Percentiles rank a stretch among this genome's conserved stretches.
phyloP scores from a whole-genome alignment of 92 coral and sea anemone genomes.

The Galaxea fascicularis region DNA sequence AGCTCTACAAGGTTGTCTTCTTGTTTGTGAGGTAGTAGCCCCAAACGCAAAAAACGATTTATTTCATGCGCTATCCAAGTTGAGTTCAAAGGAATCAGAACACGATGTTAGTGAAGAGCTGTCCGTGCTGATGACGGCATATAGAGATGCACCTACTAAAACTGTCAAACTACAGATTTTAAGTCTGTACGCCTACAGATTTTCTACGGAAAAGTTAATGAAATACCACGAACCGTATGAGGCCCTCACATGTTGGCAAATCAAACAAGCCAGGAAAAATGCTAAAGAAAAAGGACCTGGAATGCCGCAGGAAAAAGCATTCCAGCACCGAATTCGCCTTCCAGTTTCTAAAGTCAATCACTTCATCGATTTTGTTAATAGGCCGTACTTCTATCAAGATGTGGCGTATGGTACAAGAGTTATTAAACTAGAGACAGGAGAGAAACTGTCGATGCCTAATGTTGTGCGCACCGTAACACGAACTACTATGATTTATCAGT shows the following conservation, averaged over 20 bases:
- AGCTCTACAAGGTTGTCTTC: constrained; percentile 68
- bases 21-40: constrained; percentile 74
- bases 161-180: constrained; percentile 68
- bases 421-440: constrained; percentile 59
- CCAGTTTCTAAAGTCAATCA: constrained; percentile 60
- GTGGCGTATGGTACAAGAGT: constrained; percentile 67
- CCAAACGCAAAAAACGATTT: constrained; percentile 71
- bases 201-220: constrained; percentile 50
- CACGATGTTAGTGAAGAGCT: constrained; percentile 50
- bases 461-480: constrained; percentile 71
- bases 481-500: constrained; percentile 67
- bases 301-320: constrained; percentile 33
- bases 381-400: constrained; percentile 63
- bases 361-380: constrained; percentile 49
- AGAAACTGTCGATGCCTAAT: constrained; percentile 62
- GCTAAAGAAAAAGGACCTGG: constrained; percentile 58
- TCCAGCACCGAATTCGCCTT: constrained; percentile 55
- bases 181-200: constrained; percentile 67
- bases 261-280: constrained; percentile 64
- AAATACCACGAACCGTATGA: constrained; percentile 56
- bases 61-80: constrained; percentile 50
- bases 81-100: constrained; percentile 17
- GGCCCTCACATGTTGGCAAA: constrained; percentile 58
- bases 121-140: constrained; percentile 58
- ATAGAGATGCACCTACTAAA: constrained; percentile 70